phyloP scores from a whole-genome alignment of 2,113 vertebrate species.

The Anarhynchus alexandrinus region DNA sequence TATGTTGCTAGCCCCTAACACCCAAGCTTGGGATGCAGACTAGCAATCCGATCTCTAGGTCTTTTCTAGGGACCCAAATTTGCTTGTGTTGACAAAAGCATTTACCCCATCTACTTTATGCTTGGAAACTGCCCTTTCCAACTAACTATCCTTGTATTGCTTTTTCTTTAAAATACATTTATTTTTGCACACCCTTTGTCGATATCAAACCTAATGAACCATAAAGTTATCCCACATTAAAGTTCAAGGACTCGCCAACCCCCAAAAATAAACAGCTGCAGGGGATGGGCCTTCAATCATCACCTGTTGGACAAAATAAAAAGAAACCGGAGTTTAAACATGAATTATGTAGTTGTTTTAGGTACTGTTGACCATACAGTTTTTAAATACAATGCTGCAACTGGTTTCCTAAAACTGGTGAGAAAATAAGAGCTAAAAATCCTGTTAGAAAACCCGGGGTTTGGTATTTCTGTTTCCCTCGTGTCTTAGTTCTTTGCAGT shows the following conservation, averaged over 20 bases:
- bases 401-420: neutral
- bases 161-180: neutral
- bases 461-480: neutral
- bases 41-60: neutral
- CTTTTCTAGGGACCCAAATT: neutral
- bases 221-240: neutral
- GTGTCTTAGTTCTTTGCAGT: rapidly evolving
- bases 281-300: neutral
- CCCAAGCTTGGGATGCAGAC: neutral
- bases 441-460: neutral
- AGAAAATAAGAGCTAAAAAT: neutral
- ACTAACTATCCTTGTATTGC: neutral
- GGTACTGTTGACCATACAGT: neutral
- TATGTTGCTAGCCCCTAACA: neutral
- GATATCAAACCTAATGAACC: neutral
- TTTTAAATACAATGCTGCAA: neutral
- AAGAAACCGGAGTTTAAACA: neutral
- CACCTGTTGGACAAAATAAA: neutral
- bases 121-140: neutral
- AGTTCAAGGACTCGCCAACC: neutral
- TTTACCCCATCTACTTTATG: neutral
- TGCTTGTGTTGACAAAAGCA: neutral
- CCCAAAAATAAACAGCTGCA: neutral
- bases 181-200: neutral
- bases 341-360: neutral